A percentile compares a stretch with the other conserved stretches of the same genome.
Conservation (phyloP, 2,113 vertebrate genomes). For the Plotosus lineatus region DNA sequence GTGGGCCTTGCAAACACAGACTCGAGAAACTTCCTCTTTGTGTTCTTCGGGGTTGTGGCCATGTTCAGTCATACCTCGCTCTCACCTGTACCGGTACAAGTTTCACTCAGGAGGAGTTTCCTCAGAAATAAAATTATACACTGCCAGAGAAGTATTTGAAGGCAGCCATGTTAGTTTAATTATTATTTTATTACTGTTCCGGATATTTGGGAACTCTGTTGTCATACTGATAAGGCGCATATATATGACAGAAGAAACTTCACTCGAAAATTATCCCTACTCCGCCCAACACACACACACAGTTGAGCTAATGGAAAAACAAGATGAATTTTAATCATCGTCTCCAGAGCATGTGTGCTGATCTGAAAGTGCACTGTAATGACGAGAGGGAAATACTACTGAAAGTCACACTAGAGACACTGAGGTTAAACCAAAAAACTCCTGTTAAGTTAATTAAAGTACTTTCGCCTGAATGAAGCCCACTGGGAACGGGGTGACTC, state of each 20-base stretch:
- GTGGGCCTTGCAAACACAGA: background rate
- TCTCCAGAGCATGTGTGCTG: background rate
- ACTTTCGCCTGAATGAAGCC: background rate
- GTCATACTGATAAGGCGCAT: background rate
- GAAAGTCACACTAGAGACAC: background rate
- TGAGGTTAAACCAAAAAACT: background rate
- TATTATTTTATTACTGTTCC: background rate
- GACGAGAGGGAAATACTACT: conserved; percentile 17
- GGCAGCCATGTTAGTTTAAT: background rate
- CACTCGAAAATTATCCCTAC: background rate
- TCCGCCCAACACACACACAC: background rate
- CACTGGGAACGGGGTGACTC: conserved; percentile 3
- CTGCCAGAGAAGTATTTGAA: background rate
- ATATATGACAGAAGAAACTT: background rate
- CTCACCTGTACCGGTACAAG: background rate
- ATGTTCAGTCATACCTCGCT: background rate
- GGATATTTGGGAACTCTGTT: background rate
- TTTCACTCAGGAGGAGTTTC: conserved; percentile 30
- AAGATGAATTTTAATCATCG: background rate
- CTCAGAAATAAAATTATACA: conserved; percentile 36
- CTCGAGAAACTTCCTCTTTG: conserved; percentile 32
- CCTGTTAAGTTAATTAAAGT: conserved; percentile 15
- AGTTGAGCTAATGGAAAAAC: conserved; percentile 3
- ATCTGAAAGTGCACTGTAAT: conserved; percentile 33
- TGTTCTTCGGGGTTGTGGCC: background rate